Base-by-base conservation (phyloP, 2,113 vertebrate species). In the Petroica traversi region DNA sequence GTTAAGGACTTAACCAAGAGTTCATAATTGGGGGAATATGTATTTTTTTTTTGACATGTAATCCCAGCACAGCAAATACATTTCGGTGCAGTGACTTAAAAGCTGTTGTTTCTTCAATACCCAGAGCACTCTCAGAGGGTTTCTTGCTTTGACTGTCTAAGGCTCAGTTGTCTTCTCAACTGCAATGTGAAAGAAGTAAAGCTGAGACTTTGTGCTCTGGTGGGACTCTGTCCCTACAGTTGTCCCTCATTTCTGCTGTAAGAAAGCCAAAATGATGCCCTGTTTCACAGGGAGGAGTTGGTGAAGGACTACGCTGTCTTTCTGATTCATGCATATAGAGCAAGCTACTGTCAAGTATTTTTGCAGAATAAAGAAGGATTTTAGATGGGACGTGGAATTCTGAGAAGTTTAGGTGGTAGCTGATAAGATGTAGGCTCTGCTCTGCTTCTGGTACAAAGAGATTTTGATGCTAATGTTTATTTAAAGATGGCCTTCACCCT, bases 371-470 rank as follows among this genome's bases (percentile, higher is more conserved):
- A 66, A 80, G 46, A 66, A 63, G 55, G 48, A 51, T 92, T 94
- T 76, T 52, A 28, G 23, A 82, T 51, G 43, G 43, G 75, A 80
- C 43, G 20, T 84, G 90, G 85, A 86, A 85, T 84, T 95, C 68
- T 67, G 82, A 92, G 85, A 83, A 69, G 84, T 93, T 83, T 63
- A 85, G 75, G 63, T 88, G 82, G 31, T 54, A 71, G 52, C 63
- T 83, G 89, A 89, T 93, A 96, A 92, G 91, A 88, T 52, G 59
- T 59, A 45, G 58, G 41, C 19, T 88, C 81, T 94, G 87, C 41
- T 76, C 45, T 82, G 77, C 77, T 71, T 85, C 87, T 88, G 49
- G 38, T 80, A 48, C 55, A 54, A 92, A 68, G 59, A 73, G 43
- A 11, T 88, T 88, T 92, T 85, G 72, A 59, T 90, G 72, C 68